Conservation (phyloP, 35 echinoderm and acorn worm genomes). For the Strongylocentrotus purpuratus region DNA sequence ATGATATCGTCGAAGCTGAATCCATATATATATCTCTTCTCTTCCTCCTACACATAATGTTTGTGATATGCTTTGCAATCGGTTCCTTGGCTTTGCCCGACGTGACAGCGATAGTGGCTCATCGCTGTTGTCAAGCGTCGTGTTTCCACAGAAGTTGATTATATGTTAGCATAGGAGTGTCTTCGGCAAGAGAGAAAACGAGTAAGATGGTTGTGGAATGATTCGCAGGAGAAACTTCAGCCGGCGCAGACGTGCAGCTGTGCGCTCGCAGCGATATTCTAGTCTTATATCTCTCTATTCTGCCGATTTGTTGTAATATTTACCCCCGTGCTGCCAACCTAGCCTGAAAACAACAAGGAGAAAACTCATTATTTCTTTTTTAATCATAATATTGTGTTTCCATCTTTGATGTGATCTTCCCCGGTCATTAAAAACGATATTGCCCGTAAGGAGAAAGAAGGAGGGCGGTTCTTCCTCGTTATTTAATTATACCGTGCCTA, state of each 20-base stretch:
- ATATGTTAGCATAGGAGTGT: not conserved
- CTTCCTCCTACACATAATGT: not conserved
- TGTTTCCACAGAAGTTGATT: conserved; percentile 1
- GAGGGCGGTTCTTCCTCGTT: not conserved
- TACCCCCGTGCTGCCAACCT: not conserved
- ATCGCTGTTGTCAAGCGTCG: not conserved
- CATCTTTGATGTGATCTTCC: not conserved
- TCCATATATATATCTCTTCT: not conserved
- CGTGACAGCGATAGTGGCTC: not conserved
- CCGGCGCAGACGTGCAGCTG: conserved; percentile 39
- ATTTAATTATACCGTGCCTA: not conserved
- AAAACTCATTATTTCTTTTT: not conserved
- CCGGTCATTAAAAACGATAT: not conserved
- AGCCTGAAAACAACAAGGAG: not conserved
- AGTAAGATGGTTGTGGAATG: not conserved
- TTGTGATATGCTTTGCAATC: not conserved
- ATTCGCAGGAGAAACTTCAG: not conserved
- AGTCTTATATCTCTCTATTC: conserved; percentile 8
- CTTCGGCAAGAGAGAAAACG: not conserved
- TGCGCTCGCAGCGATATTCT: not conserved
- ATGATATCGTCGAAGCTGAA: not conserved
- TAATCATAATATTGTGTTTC: conserved; percentile 3
- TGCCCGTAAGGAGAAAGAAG: not conserved
- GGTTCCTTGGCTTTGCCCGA: not conserved
- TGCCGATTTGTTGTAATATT: not conserved